Conservation (phyloP, 2,113 vertebrate species). For the Neopipo cinnamomea region DNA sequence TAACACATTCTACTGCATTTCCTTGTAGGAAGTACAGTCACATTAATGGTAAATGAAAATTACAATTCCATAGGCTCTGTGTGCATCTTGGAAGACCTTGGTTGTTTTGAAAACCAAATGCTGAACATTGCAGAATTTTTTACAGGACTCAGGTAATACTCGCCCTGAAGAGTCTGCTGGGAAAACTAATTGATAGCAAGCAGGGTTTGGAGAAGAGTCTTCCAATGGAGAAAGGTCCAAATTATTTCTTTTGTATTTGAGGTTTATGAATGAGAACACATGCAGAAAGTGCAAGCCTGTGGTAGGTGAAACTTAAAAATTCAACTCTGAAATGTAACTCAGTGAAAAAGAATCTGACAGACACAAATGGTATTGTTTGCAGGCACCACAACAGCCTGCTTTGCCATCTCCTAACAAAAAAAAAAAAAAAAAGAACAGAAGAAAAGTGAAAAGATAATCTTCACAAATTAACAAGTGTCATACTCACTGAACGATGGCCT, state of each 20-base stretch:
- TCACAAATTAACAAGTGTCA: background rate
- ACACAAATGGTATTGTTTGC: background rate
- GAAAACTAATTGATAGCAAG: background rate
- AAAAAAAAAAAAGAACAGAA: background rate
- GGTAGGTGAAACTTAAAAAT: background rate
- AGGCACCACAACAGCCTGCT: background rate
- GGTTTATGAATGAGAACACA: background rate
- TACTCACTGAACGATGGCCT: constrained; percentile 96
- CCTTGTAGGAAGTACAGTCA: background rate
- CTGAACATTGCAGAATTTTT: background rate
- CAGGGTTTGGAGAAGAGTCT: background rate
- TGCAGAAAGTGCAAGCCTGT: background rate
- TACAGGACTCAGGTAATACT: background rate
- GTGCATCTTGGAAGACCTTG: background rate
- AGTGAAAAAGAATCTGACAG: background rate
- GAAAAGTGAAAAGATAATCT: background rate
- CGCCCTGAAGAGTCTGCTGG: background rate
- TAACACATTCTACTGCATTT: background rate
- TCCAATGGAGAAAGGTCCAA: background rate
- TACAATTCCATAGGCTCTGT: background rate
- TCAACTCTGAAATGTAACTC: background rate
- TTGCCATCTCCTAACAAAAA: background rate
- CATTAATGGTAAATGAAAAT: background rate
- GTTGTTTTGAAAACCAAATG: background rate
- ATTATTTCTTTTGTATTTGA: background rate